phyloP scores from a whole-genome alignment of 2,888 invertebrate species.

The Mesoligia furuncula region DNA sequence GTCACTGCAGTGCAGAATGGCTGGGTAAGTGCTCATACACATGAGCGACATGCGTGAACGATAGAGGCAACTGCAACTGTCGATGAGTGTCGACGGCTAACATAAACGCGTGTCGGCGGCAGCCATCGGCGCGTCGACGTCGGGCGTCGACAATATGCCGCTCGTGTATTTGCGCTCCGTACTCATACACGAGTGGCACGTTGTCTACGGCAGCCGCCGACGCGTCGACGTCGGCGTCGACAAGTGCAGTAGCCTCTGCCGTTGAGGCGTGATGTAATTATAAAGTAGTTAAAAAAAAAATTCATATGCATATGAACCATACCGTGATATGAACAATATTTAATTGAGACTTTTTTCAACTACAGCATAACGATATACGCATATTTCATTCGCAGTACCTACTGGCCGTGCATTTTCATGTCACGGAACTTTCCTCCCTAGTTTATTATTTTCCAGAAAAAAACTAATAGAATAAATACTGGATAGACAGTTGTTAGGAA shows the following conservation, averaged over 20 bases:
- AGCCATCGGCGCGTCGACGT: neutral
- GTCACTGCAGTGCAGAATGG: neutral
- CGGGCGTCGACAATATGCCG: neutral
- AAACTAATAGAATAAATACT: slow-evolving; percentile 23
- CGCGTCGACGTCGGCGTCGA: too few species aligned
- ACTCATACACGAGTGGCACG: neutral
- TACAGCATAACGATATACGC: neutral
- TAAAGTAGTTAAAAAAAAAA: too few species aligned
- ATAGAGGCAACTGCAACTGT: neutral
- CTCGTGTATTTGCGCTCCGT: neutral
- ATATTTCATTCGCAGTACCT: slow-evolving; percentile 1
- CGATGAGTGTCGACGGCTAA: neutral
- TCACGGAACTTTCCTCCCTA: neutral
- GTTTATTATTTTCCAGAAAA: neutral
- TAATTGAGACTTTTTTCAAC: neutral
- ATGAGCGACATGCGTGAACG: neutral
- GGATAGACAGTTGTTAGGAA: slow-evolving; percentile 1
- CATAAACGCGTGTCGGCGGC: neutral
- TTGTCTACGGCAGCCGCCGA: neutral
- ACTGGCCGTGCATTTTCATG: slow-evolving; percentile 1
- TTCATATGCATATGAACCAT: neutral
- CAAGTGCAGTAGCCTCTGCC: neutral
- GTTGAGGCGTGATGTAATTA: neutral
- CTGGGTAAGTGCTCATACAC: neutral
- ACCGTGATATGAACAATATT: neutral